A percentile compares a stretch with the other conserved stretches of the same genome.
Evolutionary conservation across 2,888 invertebrate species (phyloP).

Genomic region (Drosophila anomelani): DNA sequence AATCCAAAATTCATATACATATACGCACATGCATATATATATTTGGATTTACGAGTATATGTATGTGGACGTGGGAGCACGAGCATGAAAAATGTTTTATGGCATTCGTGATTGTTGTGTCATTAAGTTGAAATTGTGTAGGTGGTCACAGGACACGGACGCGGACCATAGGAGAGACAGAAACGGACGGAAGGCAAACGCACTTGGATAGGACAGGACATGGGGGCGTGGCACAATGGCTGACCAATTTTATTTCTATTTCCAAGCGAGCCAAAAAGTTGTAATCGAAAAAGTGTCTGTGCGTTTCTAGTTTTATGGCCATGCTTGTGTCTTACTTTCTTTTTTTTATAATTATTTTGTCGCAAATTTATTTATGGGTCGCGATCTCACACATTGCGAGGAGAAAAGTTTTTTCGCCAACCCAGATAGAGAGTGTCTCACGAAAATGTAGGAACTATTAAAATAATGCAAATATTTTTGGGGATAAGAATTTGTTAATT

Average conservation of each 20-base stretch:
- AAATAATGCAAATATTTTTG: background rate
- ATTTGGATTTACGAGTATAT: constrained; percentile 4
- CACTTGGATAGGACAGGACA: constrained; percentile 4
- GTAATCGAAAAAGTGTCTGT: constrained; percentile 72
- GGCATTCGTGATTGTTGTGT: constrained; percentile 80
- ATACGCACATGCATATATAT: background rate
- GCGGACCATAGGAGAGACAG: background rate
- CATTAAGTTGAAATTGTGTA: constrained; percentile 81
- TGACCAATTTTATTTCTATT: constrained; percentile 70
- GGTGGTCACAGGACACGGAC: constrained; percentile 63
- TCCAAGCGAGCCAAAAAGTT: constrained; percentile 63
- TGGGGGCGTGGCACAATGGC: constrained; percentile 59
- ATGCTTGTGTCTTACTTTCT: constrained; percentile 29
- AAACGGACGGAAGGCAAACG: constrained; percentile 7
- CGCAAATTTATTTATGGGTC: constrained; percentile 68
- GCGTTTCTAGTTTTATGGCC: constrained; percentile 46
- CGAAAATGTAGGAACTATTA: background rate
- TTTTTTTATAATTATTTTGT: constrained; percentile 73
- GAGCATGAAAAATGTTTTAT: constrained; percentile 75
- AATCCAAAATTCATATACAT: constrained; percentile 29
- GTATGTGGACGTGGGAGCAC: constrained; percentile 13
- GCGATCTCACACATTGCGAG: constrained; percentile 48
- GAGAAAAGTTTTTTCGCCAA: constrained; percentile 13
- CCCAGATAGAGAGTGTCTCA: background rate
- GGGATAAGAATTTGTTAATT: background rate